These are phyloP conservation scores for Nineta flava DNA, from an alignment of 2,888 invertebrate genomes.

Conservation along the genomic window DNA sequence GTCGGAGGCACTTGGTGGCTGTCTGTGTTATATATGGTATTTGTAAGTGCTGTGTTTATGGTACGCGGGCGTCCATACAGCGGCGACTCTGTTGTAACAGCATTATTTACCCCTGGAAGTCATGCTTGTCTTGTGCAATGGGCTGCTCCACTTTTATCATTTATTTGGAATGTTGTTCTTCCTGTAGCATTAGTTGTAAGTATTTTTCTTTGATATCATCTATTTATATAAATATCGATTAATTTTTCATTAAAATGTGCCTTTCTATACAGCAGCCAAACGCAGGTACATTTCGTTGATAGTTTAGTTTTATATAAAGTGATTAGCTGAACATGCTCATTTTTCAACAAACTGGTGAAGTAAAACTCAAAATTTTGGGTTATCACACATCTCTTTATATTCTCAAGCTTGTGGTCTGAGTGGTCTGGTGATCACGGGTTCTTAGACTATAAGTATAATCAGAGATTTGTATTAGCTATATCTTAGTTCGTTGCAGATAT, in stretches of 20 bases:
- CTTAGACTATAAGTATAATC: too few species aligned
- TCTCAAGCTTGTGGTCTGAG: too few species aligned
- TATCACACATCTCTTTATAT: too few species aligned
- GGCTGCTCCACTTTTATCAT: slow-evolving; percentile 56
- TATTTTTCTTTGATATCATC: slow-evolving; percentile 13
- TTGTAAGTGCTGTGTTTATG: slow-evolving; percentile 70
- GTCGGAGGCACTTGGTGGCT: slow-evolving; percentile 81
- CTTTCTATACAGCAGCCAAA: not conserved
- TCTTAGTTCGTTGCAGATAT: too few species aligned
- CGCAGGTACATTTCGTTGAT: not conserved
- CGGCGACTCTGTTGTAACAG: slow-evolving; percentile 53
- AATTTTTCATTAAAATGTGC: too few species aligned
- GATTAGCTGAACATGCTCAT: too few species aligned
- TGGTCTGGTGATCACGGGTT: too few species aligned
- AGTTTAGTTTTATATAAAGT: not conserved
- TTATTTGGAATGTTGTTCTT: slow-evolving; percentile 77
- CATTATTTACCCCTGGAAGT: slow-evolving; percentile 37
- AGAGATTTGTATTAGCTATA: too few species aligned
- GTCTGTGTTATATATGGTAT: slow-evolving; percentile 56
- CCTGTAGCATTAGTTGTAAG: slow-evolving; percentile 67
- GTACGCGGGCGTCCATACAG: slow-evolving; percentile 76
- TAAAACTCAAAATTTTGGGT: too few species aligned
- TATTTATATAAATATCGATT: not conserved
- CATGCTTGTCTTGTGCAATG: slow-evolving; percentile 31
- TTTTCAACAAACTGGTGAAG: too few species aligned